A percentile compares a stretch with the other conserved stretches of the same genome.
Conservation (phyloP, 2,888 invertebrate genomes). For the Epiperipatus broadwayi region DNA sequence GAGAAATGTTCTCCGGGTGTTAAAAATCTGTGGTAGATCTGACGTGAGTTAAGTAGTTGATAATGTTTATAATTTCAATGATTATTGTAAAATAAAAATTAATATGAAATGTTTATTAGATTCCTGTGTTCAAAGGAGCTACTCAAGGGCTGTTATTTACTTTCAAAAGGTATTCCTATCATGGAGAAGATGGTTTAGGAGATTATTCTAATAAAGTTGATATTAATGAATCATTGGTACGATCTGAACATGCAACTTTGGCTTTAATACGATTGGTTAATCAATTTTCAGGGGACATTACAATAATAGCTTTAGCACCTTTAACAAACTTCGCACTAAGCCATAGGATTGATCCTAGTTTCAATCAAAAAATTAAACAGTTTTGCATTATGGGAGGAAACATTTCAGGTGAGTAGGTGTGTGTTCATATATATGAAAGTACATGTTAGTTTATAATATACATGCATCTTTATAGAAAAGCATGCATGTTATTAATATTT, state of each 20-base stretch:
- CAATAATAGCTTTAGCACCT: slow-evolving; percentile 27
- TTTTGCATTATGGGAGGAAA: slow-evolving; percentile 19
- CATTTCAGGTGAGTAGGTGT: slow-evolving; percentile 22
- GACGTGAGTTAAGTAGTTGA: slow-evolving; percentile 15
- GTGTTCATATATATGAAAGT: no score
- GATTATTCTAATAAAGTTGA: slow-evolving; percentile 17
- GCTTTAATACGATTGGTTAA: slow-evolving; percentile 19
- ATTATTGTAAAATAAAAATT: no score
- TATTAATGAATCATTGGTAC: slow-evolving; percentile 17
- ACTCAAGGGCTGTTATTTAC: slow-evolving; percentile 17
- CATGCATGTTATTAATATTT: no score
- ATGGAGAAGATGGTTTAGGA: slow-evolving; percentile 18
- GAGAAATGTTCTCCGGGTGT: slow-evolving; percentile 23
- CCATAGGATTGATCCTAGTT: slow-evolving; percentile 26
- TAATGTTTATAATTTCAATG: slow-evolving; percentile 1
- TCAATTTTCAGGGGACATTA: slow-evolving; percentile 22
- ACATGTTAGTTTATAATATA: no score
- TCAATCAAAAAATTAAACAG: slow-evolving; percentile 19
- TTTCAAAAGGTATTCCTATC: slow-evolving; percentile 1
- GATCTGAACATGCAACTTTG: slow-evolving; percentile 19
- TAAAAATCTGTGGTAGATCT: slow-evolving; percentile 21
- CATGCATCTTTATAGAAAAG: no score
- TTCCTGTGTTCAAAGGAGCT: slow-evolving; percentile 23
- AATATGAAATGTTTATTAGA: slow-evolving; percentile 14
- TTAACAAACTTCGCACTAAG: slow-evolving; percentile 32